These are phyloP conservation scores for Cydia splendana DNA, from an alignment of 1,140 invertebrate genomes.

Conservation along the genomic window DNA sequence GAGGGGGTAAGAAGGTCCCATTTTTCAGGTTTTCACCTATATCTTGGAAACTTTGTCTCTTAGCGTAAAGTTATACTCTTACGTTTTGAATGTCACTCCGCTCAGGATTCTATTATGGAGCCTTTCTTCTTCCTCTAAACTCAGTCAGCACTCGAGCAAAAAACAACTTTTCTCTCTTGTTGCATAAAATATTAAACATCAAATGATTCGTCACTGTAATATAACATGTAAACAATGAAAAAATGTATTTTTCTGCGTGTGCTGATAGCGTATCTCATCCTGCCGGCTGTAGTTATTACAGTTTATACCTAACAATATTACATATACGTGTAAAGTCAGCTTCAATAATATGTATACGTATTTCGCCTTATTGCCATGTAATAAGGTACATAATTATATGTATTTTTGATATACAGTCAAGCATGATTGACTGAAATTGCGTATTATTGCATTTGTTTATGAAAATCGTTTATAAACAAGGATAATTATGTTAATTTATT, in stretches of 20 bases:
- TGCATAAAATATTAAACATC: too few species aligned
- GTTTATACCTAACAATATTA: neutral
- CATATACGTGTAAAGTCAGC: neutral
- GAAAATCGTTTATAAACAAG: neutral
- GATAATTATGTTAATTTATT: neutral
- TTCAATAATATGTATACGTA: neutral
- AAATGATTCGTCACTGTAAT: neutral
- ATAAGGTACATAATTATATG: too few species aligned
- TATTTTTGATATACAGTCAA: neutral
- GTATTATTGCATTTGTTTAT: neutral
- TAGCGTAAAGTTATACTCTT: too few species aligned
- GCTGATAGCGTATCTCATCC: constrained; percentile 25
- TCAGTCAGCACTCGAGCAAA: too few species aligned
- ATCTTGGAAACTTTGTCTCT: too few species aligned
- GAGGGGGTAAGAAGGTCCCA: too few species aligned
- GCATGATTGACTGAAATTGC: neutral
- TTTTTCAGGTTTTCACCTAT: too few species aligned
- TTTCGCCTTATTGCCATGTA: neutral
- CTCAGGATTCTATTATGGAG: too few species aligned
- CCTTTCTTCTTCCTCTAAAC: too few species aligned
- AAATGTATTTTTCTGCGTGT: neutral
- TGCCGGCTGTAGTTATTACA: neutral
- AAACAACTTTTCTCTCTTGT: too few species aligned
- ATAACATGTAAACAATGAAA: constrained; percentile 12
- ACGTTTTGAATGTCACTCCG: too few species aligned